Evolutionary conservation across 2,888 invertebrate species (phyloP), one percentile per base, ranked within the genome.

Genomic region (Cephus sareptanus): DNA sequence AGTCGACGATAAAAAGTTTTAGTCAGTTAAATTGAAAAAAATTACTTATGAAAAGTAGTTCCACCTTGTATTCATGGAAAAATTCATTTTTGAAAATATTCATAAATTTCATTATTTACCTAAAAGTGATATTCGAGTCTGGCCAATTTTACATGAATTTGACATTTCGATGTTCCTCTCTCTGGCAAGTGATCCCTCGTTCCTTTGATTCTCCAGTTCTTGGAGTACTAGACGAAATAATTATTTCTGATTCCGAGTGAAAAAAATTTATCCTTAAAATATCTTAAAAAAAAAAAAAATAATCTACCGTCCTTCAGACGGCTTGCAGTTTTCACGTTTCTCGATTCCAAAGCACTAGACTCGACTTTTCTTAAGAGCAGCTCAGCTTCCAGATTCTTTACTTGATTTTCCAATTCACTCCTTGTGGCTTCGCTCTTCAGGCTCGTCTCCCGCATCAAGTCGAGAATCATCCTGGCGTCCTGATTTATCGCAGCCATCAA

Each of bases 231-330:
- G 37, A 37, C 13, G 37, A 15, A 37, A 70, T 11, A 70, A 34
- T 75, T 69, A 3, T 34, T 34, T 69, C 34, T 70, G 30, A 69
- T 15, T 76, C 35, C n/a, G 34, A n/a, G 69, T 35, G 34, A 68
- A 34, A 15, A 15, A 30, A 69, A 23, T 13, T 9, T 23, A 35
- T 23, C 11, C 75, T 35, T 33, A 56, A 37, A 31, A 35, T 70
- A 56, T 40, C 40, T 33, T 40, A 69, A 73, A 75, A 75, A 76
- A n/a, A 76, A n/a, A n/a, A 9, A 34, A 30, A 3, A 37, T 77
- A 80, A 80, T 82, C 76, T 83, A 76, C 86, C 83, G 75, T 81
- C 83, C 75, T 79, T 69, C 31, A 82, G 75, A 75, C 56, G 74
- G n/a, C 73, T 71, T 30, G 76, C 37, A 69, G 77, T 75, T 12